Evolutionary conservation across 2,888 invertebrate species (phyloP).

Genomic region (Papilio elwesi): DNA sequence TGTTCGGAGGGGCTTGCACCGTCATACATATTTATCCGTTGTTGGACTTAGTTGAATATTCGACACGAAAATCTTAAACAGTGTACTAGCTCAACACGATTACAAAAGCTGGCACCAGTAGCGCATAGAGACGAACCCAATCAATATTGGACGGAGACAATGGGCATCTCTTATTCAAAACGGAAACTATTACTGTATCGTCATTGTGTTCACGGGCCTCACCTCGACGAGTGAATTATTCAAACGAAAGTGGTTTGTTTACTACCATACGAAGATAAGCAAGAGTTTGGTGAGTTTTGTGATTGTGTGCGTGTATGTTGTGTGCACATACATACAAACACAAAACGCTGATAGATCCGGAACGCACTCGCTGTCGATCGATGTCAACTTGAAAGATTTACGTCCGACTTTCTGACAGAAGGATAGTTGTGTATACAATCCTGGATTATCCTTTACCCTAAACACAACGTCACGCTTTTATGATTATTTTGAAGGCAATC

Average conservation of each 20-base stretch:
- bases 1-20: constrained; percentile 41
- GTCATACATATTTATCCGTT: constrained; percentile 42
- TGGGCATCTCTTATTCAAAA: constrained; percentile 79
- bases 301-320: constrained; percentile 56
- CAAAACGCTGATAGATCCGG: constrained; percentile 51
- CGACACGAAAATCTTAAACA: constrained; percentile 52
- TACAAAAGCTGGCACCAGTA: constrained; percentile 60
- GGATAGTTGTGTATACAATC: constrained; percentile 66
- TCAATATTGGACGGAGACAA: constrained; percentile 81
- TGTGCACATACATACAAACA: not conserved
- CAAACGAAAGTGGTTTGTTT: constrained; percentile 81
- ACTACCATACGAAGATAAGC: constrained; percentile 71
- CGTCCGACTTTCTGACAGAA: constrained; percentile 74
- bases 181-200: constrained; percentile 81
- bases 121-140: constrained; percentile 71
- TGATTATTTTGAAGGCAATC: constrained; percentile 62
- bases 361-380: constrained; percentile 67
- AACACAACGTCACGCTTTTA: constrained; percentile 68
- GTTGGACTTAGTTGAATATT: constrained; percentile 40
- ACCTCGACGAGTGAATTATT: constrained; percentile 78
- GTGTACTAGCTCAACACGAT: constrained; percentile 62
- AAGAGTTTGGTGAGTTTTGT: constrained; percentile 66
- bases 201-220: constrained; percentile 79
- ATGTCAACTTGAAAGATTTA: constrained; percentile 77
- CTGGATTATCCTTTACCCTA: constrained; percentile 77